Base-by-base conservation (phyloP, 2,113 vertebrate species). In the Ceyx cyanopectus region DNA sequence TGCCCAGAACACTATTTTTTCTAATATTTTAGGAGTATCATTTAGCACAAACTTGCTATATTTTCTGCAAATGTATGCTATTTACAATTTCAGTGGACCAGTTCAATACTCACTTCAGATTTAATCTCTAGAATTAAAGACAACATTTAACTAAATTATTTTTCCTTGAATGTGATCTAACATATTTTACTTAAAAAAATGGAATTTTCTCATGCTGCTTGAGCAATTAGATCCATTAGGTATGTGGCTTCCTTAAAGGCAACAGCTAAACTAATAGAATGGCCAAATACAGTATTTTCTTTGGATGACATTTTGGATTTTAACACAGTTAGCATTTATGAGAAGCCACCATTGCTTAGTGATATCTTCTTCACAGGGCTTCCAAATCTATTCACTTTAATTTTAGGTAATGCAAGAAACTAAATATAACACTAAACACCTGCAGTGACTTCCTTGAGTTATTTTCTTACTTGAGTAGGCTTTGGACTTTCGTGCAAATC, bases 191-290 rank as follows among this genome's bases (percentile, higher is more conserved):
- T 11, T 24, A 27, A 41, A 2, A 27, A 23, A 29, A 57, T 41
- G 27, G 62, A 92, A 93, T 87, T 94, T 69, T 93, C 66, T 93
- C 89, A 87, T 85, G 58, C n/a, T 94, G 63, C 81, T 88, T 82
- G 58, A 95, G 85, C 81, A 97, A 96, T 97, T 97, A 97, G 14
- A 63, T 51, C 74, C 41, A 95, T 97, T 96, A 96, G 91, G 81
- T 91, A 60, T 80, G 76, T 1, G 63, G 77, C 57, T 94, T 89
- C 78, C 93, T 97, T 89, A 96, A 97, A 95, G 45, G 66, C 73
- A 92, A 30, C 50, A 72, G 46, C 67, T 94, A 95, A 94, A 88
- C 61, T 94, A 97, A 97, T 66, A 94, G 62, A 70, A 85, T 91
- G 77, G 23, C 69, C 56, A 82, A 54, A 56, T 43, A 83, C 61